These are phyloP conservation scores for Vanessa tameamea DNA, from an alignment of 1,140 invertebrate species.

Conservation along the genomic window DNA sequence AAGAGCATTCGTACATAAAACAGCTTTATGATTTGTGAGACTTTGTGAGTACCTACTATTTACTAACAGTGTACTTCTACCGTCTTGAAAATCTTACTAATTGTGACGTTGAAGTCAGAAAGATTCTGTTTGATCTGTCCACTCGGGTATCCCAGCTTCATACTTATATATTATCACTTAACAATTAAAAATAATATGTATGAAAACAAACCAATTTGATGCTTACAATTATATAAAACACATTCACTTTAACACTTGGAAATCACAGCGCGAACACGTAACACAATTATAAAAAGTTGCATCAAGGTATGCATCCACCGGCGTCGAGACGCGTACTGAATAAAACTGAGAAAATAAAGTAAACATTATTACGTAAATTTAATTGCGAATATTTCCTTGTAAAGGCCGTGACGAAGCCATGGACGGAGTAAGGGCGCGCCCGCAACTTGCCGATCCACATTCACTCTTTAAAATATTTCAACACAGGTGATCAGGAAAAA, in stretches of 20 bases:
- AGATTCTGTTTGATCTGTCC: too few relatives aligned
- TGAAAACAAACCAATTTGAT: not conserved
- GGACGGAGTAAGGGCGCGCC: slow-evolving; percentile 23
- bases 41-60: too few relatives aligned
- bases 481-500: not conserved
- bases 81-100: too few relatives aligned
- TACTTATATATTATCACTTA: too few relatives aligned
- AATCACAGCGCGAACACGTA: not conserved
- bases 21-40: too few relatives aligned
- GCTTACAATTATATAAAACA: slow-evolving; percentile 9
- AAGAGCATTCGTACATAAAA: too few relatives aligned
- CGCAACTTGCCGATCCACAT: slow-evolving; percentile 6
- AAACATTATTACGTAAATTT: slow-evolving; percentile 65
- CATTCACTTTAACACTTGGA: slow-evolving; percentile 7
- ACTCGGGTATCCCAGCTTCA: too few relatives aligned
- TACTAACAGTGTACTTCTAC: too few relatives aligned
- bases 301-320: slow-evolving; percentile 29
- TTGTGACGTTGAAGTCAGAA: too few relatives aligned
- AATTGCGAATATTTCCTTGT: slow-evolving; percentile 65
- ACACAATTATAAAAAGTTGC: slow-evolving; percentile 7
- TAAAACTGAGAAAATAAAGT: slow-evolving; percentile 47
- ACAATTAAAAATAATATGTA: not conserved
- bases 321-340: slow-evolving; percentile 52
- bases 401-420: slow-evolving; percentile 48
- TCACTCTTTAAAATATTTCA: slow-evolving; percentile 4